Percentiles rank a stretch among this genome's conserved stretches.
Conservation (phyloP, 2,797 vertebrate species). For the Helostoma temminkii region DNA sequence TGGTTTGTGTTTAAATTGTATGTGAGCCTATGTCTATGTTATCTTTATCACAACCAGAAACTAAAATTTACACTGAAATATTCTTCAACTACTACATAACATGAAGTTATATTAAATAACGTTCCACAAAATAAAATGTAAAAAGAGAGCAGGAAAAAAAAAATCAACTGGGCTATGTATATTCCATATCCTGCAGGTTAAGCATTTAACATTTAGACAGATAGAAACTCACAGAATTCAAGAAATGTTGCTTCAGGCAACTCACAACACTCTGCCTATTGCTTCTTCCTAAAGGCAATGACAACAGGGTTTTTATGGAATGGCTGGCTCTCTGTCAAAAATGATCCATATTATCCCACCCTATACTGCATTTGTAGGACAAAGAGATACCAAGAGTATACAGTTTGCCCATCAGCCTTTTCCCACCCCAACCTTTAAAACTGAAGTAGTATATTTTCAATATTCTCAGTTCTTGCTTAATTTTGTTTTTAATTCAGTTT, state of each 20-base stretch:
- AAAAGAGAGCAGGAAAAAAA: neutral
- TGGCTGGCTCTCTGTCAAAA: slow-evolving; percentile 27
- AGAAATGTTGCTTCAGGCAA: slow-evolving; percentile 32
- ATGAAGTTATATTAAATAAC: neutral
- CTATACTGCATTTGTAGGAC: slow-evolving; percentile 23
- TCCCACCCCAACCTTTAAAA: neutral
- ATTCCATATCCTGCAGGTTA: slow-evolving; percentile 6
- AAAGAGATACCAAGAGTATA: neutral
- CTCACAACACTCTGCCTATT: slow-evolving; percentile 11
- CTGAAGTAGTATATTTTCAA: neutral
- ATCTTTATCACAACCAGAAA: neutral
- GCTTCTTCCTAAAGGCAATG: slow-evolving; percentile 37
- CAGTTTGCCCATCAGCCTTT: neutral
- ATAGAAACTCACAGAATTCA: slow-evolving; percentile 17
- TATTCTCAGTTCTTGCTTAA: neutral
- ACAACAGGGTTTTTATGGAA: slow-evolving; percentile 30
- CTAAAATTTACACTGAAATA: neutral
- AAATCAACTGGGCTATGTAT: neutral
- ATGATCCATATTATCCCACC: slow-evolving; percentile 39
- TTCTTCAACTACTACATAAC: neutral
- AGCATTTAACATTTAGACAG: slow-evolving; percentile 10
- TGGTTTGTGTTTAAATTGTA: too few relatives aligned
- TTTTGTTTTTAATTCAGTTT: too few relatives aligned
- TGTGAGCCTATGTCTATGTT: neutral
- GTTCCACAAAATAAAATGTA: neutral